These are phyloP conservation scores for Pseudachorutes palmiensis DNA, from an alignment of 1,140 invertebrate genomes.

Conservation along the genomic window DNA sequence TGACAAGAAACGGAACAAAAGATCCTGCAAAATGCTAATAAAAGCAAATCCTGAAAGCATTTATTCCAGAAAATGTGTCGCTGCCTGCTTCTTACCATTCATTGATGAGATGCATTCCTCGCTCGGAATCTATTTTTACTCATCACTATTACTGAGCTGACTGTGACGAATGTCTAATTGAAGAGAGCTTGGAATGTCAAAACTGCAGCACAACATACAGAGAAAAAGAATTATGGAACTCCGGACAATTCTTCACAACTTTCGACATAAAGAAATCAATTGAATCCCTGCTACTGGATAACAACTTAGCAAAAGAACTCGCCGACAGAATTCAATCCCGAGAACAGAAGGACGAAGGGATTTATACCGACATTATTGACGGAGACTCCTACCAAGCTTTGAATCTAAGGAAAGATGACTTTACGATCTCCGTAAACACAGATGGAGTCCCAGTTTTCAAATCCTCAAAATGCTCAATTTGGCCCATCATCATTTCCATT, in stretches of 20 bases:
- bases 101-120: too few relatives aligned
- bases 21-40: too few relatives aligned
- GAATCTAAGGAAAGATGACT: slow-evolving; percentile 3
- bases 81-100: too few relatives aligned
- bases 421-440: slow-evolving; percentile 28
- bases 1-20: too few relatives aligned
- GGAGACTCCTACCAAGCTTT: slow-evolving; percentile 10
- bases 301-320: not conserved
- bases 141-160: slow-evolving; percentile 9
- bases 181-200: not conserved
- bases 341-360: not conserved
- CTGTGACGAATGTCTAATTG: slow-evolving; percentile 7
- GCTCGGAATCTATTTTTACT: too few relatives aligned
- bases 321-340: not conserved
- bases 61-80: too few relatives aligned
- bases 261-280: slow-evolving; percentile 2
- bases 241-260: slow-evolving; percentile 9
- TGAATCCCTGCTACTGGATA: not conserved
- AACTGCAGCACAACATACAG: not conserved
- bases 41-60: too few relatives aligned
- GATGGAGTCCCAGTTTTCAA: slow-evolving; percentile 42
- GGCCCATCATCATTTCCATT: slow-evolving; percentile 40
- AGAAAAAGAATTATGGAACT: too few relatives aligned
- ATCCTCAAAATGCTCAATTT: slow-evolving; percentile 40
- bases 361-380: slow-evolving; percentile 4